Evolutionary conservation across 2,797 vertebrate genomes (phyloP).

Genomic region (Taeniopygia guttata): DNA sequence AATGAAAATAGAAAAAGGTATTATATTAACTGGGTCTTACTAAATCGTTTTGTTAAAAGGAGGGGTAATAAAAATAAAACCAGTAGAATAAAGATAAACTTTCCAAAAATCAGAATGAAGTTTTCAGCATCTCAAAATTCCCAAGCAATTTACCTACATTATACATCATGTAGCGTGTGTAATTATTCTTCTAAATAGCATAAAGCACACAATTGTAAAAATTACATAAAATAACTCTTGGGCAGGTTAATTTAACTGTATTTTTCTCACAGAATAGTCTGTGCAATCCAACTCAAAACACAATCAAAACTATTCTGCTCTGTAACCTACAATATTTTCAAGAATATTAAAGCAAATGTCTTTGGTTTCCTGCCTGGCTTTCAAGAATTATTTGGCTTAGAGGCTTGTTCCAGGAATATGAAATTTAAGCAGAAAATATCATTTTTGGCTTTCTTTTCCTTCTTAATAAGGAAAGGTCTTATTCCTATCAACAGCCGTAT

Average conservation of each 20-base stretch:
- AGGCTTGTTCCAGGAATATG: not conserved
- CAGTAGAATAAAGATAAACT: not conserved
- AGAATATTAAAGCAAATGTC: not conserved
- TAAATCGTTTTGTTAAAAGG: not conserved
- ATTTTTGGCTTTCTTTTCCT: not conserved
- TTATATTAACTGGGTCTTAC: not conserved
- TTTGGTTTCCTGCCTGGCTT: not conserved
- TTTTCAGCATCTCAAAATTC: not conserved
- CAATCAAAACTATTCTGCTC: not conserved
- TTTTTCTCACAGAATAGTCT: not conserved
- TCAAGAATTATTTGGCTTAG: not conserved
- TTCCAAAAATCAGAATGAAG: not conserved
- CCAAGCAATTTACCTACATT: not conserved
- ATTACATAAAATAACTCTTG: not conserved
- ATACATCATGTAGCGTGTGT: not conserved
- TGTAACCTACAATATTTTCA: not conserved
- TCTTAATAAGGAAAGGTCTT: not conserved
- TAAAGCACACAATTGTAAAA: not conserved
- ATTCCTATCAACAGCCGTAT: not conserved
- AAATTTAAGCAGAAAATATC: not conserved
- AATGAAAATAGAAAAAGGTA: not conserved
- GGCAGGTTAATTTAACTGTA: not conserved
- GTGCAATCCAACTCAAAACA: not conserved
- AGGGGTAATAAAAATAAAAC: accelerated
- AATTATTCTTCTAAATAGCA: not conserved